Conservation (phyloP, 2,797 vertebrate species). For the Artibeus jamaicensis region DNA sequence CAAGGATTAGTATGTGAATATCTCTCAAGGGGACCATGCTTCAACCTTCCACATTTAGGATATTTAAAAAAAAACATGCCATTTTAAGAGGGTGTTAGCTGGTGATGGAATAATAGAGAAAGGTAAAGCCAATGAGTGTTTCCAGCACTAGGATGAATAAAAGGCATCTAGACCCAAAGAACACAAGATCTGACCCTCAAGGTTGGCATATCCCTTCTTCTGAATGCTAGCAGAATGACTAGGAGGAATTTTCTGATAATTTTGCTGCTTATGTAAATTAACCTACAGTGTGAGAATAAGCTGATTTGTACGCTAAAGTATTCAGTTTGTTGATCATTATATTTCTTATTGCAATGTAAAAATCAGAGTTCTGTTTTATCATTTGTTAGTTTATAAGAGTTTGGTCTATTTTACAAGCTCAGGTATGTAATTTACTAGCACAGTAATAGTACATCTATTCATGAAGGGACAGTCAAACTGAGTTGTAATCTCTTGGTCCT, state of each 20-base stretch:
- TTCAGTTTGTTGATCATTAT: background rate
- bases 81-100: background rate
- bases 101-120: background rate
- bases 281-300: background rate
- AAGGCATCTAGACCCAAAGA: background rate
- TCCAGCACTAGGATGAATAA: background rate
- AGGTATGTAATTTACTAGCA: background rate
- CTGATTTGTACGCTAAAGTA: background rate
- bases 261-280: background rate
- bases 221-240: background rate
- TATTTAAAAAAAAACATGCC: conserved; percentile 23
- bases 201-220: background rate
- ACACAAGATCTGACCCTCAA: background rate
- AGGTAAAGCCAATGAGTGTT: background rate
- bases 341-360: conserved; percentile 36
- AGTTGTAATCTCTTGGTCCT: background rate
- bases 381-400: background rate
- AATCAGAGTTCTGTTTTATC: background rate
- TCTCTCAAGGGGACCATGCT: background rate
- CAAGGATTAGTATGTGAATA: background rate
- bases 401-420: background rate
- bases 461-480: background rate
- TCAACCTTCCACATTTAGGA: background rate
- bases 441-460: background rate
- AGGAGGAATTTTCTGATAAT: background rate